Percentiles rank a stretch among this genome's conserved stretches.
Conservation (phyloP, 2,797 vertebrate species). For the Microcaecilia unicolor region DNA sequence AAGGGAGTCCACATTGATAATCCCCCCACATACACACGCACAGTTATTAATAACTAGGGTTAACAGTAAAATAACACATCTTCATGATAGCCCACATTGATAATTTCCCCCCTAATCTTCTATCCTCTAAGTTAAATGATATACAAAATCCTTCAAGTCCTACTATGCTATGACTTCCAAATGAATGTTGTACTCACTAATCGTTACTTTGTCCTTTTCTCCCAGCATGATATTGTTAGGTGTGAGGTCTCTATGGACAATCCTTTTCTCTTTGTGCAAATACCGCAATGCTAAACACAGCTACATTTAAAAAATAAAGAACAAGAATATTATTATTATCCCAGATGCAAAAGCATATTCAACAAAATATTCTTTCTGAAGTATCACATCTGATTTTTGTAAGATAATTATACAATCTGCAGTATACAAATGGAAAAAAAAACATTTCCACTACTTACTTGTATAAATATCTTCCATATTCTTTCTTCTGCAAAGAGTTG, state of each 20-base stretch:
- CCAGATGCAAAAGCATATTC: background rate
- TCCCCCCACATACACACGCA: too few species aligned
- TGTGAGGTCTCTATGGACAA: constrained; percentile 78
- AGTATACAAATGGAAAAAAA: background rate
- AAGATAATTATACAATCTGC: background rate
- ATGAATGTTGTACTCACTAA: constrained; percentile 73
- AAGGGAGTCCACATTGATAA: too few species aligned
- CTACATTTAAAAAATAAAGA: constrained; percentile 49
- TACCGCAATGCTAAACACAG: constrained; percentile 80
- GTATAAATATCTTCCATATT: constrained; percentile 84
- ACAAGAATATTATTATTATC: background rate
- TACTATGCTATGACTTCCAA: too few species aligned
- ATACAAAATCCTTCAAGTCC: too few species aligned
- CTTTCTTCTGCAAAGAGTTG: constrained; percentile 73
- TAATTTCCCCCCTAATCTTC: too few species aligned
- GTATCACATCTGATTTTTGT: background rate
- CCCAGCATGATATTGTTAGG: constrained; percentile 83
- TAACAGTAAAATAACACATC: too few species aligned
- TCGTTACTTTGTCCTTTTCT: constrained; percentile 78
- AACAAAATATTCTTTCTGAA: background rate
- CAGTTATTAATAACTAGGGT: too few species aligned
- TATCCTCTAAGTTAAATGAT: too few species aligned
- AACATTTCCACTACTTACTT: constrained; percentile 48
- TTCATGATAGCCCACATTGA: too few species aligned
- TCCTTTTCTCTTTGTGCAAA: constrained; percentile 84